Conservation (phyloP, 2,113 vertebrate species). For the Melanocharis versteri region DNA sequence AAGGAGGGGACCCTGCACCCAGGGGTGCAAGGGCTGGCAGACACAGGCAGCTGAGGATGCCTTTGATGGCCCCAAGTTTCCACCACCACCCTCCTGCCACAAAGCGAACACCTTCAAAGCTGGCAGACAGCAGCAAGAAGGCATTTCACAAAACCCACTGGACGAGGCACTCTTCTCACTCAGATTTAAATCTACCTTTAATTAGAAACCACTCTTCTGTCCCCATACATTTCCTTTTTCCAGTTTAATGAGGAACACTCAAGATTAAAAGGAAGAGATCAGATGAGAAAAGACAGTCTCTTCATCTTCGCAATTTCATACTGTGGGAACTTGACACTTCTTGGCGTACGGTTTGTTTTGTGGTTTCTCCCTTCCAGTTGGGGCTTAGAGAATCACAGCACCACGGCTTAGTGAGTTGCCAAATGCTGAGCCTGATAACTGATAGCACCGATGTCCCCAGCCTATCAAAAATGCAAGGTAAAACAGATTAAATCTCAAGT, state of each 20-base stretch:
- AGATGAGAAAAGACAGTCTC: background rate
- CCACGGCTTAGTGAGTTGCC: fast-evolving
- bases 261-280: slow-evolving; percentile 1
- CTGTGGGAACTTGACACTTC: background rate
- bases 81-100: background rate
- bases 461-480: background rate
- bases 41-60: background rate
- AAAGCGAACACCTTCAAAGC: background rate
- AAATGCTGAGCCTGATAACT: background rate
- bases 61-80: background rate
- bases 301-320: background rate
- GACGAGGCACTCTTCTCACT: background rate
- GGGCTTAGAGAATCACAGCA: background rate
- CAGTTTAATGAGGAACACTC: background rate
- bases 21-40: background rate
- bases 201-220: background rate
- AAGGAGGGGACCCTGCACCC: background rate
- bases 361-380: background rate
- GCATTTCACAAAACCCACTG: background rate
- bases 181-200: background rate
- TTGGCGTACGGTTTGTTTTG: background rate
- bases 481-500: background rate
- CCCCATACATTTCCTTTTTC: background rate
- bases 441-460: background rate
- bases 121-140: background rate